phyloP scores from a whole-genome alignment of 2,113 vertebrate genomes.

The Aix galericulata region DNA sequence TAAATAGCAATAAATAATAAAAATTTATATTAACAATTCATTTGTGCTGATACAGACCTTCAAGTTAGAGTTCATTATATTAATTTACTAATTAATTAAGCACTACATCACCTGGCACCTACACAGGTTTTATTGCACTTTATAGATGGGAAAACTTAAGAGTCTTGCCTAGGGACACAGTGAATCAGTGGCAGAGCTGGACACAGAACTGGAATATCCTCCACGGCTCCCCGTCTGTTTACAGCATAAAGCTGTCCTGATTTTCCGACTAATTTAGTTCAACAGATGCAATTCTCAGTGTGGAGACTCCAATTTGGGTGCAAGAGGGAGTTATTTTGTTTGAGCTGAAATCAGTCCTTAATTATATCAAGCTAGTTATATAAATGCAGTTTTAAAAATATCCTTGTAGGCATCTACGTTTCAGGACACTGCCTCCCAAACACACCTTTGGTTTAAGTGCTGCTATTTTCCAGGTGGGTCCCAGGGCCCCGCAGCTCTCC shows the following conservation, averaged over 20 bases:
- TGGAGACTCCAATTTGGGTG: slow-evolving; percentile 52
- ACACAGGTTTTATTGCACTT: slow-evolving; percentile 45
- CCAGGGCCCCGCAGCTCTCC: background rate
- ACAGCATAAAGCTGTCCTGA: slow-evolving; percentile 39
- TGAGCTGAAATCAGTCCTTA: slow-evolving; percentile 61
- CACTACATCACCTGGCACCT: slow-evolving; percentile 20
- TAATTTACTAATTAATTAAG: slow-evolving; percentile 67
- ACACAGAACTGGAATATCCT: slow-evolving; percentile 51
- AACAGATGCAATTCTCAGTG: slow-evolving; percentile 48
- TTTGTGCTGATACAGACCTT: slow-evolving; percentile 71
- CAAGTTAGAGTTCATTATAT: slow-evolving; percentile 52
- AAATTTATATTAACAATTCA: slow-evolving; percentile 69
- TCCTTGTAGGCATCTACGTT: slow-evolving; percentile 23
- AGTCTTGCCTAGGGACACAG: slow-evolving; percentile 64
- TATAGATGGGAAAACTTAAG: slow-evolving; percentile 61
- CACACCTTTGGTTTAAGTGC: slow-evolving; percentile 33
- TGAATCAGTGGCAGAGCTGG: slow-evolving; percentile 64
- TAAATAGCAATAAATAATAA: slow-evolving; percentile 71
- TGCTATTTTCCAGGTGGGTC: background rate
- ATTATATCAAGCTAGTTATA: slow-evolving; percentile 59
- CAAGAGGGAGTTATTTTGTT: slow-evolving; percentile 56
- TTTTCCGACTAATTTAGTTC: slow-evolving; percentile 61
- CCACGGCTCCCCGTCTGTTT: slow-evolving; percentile 5
- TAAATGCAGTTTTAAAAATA: slow-evolving; percentile 55
- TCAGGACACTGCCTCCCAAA: slow-evolving; percentile 8